Percentiles rank a stretch among this genome's conserved stretches.
phyloP scores from a whole-genome alignment of 2,113 vertebrate genomes.

The Holacanthus passer region DNA sequence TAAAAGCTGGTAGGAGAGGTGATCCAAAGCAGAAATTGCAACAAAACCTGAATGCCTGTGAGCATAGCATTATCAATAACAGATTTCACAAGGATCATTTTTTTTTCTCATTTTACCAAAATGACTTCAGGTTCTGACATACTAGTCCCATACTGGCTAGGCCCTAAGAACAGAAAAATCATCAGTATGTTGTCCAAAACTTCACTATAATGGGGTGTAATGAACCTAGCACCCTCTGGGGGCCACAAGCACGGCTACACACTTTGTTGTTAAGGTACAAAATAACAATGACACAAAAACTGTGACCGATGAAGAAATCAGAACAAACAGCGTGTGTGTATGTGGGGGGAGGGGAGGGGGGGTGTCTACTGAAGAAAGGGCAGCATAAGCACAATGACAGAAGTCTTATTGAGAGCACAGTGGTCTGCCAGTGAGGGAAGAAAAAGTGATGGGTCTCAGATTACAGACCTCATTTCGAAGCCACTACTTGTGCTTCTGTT shows the following conservation, averaged over 20 bases:
- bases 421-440: slow-evolving; percentile 24
- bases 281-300: neutral
- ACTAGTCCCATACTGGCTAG: neutral
- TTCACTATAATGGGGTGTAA: neutral
- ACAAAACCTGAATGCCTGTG: neutral
- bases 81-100: neutral
- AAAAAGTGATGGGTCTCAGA: slow-evolving; percentile 44
- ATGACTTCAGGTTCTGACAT: neutral
- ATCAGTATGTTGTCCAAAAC: neutral
- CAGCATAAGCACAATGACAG: slow-evolving; percentile 10
- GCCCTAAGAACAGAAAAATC: neutral
- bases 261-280: neutral
- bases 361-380: neutral
- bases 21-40: neutral
- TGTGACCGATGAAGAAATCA: neutral
- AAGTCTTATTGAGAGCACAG: slow-evolving; percentile 13
- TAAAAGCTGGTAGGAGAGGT: neutral
- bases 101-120: neutral
- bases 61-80: neutral
- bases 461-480: slow-evolving; percentile 46
- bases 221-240: neutral
- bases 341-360: too few species aligned
- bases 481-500: slow-evolving; percentile 38
- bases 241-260: neutral
- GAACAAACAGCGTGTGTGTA: neutral